Evolutionary conservation across 2,888 invertebrate genomes (phyloP), one percentile per base, ranked within the genome.

Genomic region (Drosophila percnosoma): DNA sequence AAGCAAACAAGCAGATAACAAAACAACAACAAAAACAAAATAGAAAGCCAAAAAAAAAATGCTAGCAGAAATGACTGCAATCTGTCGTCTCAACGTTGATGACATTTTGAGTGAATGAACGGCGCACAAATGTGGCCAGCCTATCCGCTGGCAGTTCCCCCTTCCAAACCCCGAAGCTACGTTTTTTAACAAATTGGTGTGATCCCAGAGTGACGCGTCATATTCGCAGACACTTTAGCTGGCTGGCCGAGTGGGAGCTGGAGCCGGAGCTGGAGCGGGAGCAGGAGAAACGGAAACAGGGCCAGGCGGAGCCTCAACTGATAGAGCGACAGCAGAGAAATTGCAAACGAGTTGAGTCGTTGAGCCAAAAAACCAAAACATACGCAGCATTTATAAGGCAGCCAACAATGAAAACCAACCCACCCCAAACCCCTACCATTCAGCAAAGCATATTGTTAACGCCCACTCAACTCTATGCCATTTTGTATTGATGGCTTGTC

Each of bases 141-240:
- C 87, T 89, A 87, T 66, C 66, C 73, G 75, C 48, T 75, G 57
- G 71, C 63, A 62, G 57, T 40, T 52, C 51, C 51, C 33, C 40
- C 49, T 42, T 29, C 49, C 29, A 21, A 15, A 8, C 51, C 62
- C 54, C 27, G 70, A 7, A 57, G 69, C 64, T 62, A 69, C 66
- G 75, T 90, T 89, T 89, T 78, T 83, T 87, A 90, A 90, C 90
- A 88, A 90, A 89, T 89, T 89, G 90, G 90, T 89, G 90, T 90
- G 89, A 89, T 88, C 87, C 85, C 88, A 76, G 87, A 90, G 85
- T 87, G 88, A 90, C 88, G 80, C 86, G 81, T 81, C 86, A 86
- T 82, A 87, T 89, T 83, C 89, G 82, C 85, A 89, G 85, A 89
- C 85, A 87, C 85, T 84, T 89, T 89, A 87, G 80, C 89, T 62